phyloP scores from a whole-genome alignment of 2,888 invertebrate species.

The Adineta ricciae region DNA sequence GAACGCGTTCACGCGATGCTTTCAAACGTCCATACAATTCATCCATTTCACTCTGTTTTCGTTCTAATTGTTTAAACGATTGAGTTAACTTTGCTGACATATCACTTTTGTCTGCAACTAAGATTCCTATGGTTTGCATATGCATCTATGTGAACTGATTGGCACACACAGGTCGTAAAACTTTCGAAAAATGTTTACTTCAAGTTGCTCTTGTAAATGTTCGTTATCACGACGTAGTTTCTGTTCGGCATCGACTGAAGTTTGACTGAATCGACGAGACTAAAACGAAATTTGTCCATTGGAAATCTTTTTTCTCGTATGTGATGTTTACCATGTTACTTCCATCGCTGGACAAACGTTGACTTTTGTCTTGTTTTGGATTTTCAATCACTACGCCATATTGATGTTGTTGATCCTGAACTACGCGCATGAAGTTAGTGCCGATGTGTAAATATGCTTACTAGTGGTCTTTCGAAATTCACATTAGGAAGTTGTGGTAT shows the following conservation, averaged over 20 bases:
- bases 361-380: not conserved
- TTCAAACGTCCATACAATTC: constrained; percentile 62
- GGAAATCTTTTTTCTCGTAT: too few species aligned
- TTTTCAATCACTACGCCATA: not conserved
- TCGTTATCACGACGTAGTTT: not conserved
- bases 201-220: not conserved
- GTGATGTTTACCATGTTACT: not conserved
- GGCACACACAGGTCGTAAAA: not conserved
- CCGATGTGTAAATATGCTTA: too few species aligned
- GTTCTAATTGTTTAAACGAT: constrained; percentile 44
- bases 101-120: constrained; percentile 77
- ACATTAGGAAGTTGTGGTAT: too few species aligned
- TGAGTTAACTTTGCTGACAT: constrained; percentile 59
- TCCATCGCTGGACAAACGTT: not conserved
- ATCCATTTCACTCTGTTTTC: constrained; percentile 58
- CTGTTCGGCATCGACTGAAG: not conserved
- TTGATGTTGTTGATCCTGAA: not conserved
- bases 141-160: constrained; percentile 37
- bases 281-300: not conserved
- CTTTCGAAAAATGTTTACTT: not conserved
- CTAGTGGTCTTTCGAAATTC: too few species aligned
- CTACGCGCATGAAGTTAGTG: not conserved
- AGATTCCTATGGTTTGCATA: constrained; percentile 69
- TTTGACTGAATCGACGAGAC: not conserved
- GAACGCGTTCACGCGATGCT: constrained; percentile 59